Conservation (phyloP, 2,113 vertebrate genomes). For the Sigmodon hispidus region DNA sequence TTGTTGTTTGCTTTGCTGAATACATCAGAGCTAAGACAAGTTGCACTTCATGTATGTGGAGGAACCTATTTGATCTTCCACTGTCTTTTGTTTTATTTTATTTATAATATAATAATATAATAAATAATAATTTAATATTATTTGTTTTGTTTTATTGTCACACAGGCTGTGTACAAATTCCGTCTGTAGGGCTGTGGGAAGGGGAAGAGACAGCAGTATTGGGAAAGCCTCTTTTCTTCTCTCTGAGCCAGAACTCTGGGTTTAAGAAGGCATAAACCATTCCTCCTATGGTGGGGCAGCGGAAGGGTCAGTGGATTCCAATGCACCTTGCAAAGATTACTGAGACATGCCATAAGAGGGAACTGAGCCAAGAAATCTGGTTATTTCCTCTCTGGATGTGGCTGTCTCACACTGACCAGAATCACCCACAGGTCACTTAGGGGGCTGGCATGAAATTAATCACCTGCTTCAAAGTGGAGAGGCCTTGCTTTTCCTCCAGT, state of each 20-base stretch:
- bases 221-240: constrained; percentile 26
- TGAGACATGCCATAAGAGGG: constrained; percentile 65
- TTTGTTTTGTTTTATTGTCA: neutral
- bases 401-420: constrained; percentile 69
- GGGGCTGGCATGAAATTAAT: constrained; percentile 73
- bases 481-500: constrained; percentile 53
- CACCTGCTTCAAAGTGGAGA: constrained; percentile 55
- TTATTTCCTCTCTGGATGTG: constrained; percentile 53
- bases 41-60: neutral
- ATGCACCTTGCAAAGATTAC: constrained; percentile 53
- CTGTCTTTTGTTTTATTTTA: neutral
- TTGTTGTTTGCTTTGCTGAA: neutral
- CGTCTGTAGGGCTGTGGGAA: neutral
- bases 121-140: too few relatives aligned
- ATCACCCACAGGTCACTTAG: constrained; percentile 71
- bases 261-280: constrained; percentile 16
- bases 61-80: neutral
- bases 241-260: neutral
- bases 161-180: neutral
- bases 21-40: neutral
- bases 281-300: constrained; percentile 39
- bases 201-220: neutral
- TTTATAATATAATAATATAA: too few relatives aligned
- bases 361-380: constrained; percentile 68
- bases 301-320: constrained; percentile 33